Base-by-base conservation (phyloP, 2,888 invertebrate genomes). In the Torymus texanus region DNA sequence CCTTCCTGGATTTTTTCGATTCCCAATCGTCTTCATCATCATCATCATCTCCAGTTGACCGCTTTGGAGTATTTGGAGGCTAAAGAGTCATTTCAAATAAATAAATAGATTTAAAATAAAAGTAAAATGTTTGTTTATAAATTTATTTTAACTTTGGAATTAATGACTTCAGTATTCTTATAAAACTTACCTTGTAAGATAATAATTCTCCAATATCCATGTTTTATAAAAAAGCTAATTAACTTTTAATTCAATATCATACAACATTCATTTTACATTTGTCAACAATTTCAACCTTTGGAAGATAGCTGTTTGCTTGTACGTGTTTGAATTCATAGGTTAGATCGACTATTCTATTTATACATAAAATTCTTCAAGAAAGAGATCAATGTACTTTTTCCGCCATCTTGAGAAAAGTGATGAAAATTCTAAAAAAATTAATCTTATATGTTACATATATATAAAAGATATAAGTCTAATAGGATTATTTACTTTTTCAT, bases 61-160 rank as follows among this genome's bases (percentile, higher is more conserved):
- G 92, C 90, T 96, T 96, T 11, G 96, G 94, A 11, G 95, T 96
- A 87, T 95, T 95, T 70, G 95, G 94, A 4, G 96, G 96, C 96
- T 97, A 84, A 53, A 90, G 88, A 59, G 66, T 41, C 11, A 24
- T 41, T 58, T 61, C 21, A 41, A 65, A 63, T 51, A 66, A n/a
- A 65, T 75, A 12, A 5, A 75, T 73, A 70, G 63, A 62, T 63
- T 59, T 53, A 16, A 18, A 12, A 56, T 53, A 2, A 24, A 76
- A 16, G 75, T 53, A 53, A 55, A 4, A 10, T 21, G 12, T 16
- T 14, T 11, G 67, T 10, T 66, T 62, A 50, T 29, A n/a, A 41
- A 21, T 41, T 18, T 16, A 29, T 65, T 75, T 13, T 72, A 51
- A 18, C 16, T 71, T 50, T 18, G 13, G 2, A 21, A 13, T 5